Base-by-base conservation (phyloP, 2,888 invertebrate genomes). In the Cremastobaeus sp. region DNA sequence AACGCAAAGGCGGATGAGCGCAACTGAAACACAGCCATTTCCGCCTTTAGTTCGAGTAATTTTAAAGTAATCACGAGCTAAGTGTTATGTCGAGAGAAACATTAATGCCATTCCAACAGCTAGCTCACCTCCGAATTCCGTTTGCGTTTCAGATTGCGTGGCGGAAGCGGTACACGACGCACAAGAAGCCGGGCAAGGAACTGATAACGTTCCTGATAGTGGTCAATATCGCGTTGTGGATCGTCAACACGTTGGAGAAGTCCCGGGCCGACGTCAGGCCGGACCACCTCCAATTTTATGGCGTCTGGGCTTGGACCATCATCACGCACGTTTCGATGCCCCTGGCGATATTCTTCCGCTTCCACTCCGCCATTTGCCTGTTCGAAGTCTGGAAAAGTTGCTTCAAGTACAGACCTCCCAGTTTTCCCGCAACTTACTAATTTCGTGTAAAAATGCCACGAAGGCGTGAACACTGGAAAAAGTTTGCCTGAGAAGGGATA, bases 361-460 rank as follows among this genome's bases (percentile, higher is more conserved):
- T 96, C 84, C 96, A 96, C 87, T 96, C 96, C 1, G 95, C 96
- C 0, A 96, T 96, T 79, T 96, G 96, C 86, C 90, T 97, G 14
- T 96, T 96, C 82, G 96, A 96, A 87, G 94, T 97, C 62, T 97
- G 96, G 96, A 96, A 96, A 86, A 92, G 93, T 74, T 93, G 95
- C 48, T 97, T 95, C 88, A 96, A 96, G 84, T 91, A 92, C 77
- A 92, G 92, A 78, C 87, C 88, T 8, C 30, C 39, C 2, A 71
- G 50, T 37, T 71, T 54, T 32, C 64, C 64, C 2, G 4, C 14
- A 0, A 8, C 28, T 6, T 55, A 62, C 20, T 69, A 43, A 65
- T n/a, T n/a, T n/a, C n/a, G n/a, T n/a, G n/a, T n/a, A n/a, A n/a
- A n/a, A n/a, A n/a, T n/a, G n/a, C n/a, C n/a, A n/a, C n/a, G n/a